A percentile compares a stretch with the other conserved stretches of the same genome.
Evolutionary conservation across 2,113 vertebrate species (phyloP).

Genomic region (Phocoena sinus): DNA sequence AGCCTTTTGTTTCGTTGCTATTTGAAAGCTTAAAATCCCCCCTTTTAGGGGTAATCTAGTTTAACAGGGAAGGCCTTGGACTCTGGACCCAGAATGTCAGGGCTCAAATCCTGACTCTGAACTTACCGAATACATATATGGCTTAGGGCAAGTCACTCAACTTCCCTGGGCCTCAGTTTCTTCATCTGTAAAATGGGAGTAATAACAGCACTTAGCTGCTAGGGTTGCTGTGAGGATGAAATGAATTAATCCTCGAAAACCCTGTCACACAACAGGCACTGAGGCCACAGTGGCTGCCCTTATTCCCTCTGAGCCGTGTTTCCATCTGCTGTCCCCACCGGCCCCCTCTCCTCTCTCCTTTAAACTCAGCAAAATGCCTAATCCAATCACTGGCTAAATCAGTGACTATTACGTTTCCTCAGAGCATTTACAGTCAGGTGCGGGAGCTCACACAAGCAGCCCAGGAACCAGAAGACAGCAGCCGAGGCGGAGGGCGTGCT

Average conservation of each 20-base stretch:
- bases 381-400: background rate
- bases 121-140: background rate
- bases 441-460: background rate
- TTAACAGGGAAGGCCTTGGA: background rate
- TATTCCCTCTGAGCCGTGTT: background rate
- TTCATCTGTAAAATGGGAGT: background rate
- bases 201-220: background rate
- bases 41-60: background rate
- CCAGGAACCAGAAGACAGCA: background rate
- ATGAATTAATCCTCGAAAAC: background rate
- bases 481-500: rapidly evolving
- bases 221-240: background rate
- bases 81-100: background rate
- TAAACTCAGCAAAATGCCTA: background rate
- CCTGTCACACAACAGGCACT: background rate
- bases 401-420: background rate
- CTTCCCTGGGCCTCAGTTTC: background rate
- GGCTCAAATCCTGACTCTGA: background rate
- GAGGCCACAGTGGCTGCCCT: background rate
- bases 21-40: background rate
- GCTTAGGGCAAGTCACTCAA: background rate
- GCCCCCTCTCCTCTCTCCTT: background rate
- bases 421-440: background rate
- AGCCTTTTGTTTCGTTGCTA: background rate
- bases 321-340: background rate